Percentiles rank a stretch among this genome's conserved stretches.
phyloP scores from a whole-genome alignment of 2,888 invertebrate species.

The Drosophila kanekoi region DNA sequence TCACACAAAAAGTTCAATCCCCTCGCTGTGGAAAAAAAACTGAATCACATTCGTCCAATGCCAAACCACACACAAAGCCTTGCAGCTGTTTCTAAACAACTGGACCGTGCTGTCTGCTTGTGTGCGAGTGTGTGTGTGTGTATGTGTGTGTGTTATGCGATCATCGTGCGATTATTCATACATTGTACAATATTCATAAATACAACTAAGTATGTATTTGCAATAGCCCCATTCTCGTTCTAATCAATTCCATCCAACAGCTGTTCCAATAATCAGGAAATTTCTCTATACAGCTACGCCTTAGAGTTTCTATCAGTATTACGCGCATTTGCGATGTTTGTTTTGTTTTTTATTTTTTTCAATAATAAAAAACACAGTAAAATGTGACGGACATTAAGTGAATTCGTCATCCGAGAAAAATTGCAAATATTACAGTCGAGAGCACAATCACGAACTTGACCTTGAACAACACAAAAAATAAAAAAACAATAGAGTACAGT shows the following conservation, averaged over 20 bases:
- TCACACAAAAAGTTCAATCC: conserved; percentile 30
- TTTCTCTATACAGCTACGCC: too few relatives aligned
- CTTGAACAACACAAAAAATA: too few relatives aligned
- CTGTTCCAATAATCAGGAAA: conserved; percentile 3
- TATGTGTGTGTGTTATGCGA: conserved; percentile 21
- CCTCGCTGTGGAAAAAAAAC: conserved; percentile 10
- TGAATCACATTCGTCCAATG: conserved; percentile 13
- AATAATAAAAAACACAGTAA: too few relatives aligned
- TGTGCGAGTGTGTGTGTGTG: neutral
- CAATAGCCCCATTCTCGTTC: neutral
- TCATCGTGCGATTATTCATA: conserved; percentile 28
- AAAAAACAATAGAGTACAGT: too few relatives aligned
- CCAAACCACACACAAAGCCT: neutral
- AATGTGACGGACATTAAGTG: too few relatives aligned
- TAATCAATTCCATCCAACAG: conserved; percentile 10
- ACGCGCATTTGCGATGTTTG: too few relatives aligned
- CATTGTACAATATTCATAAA: neutral
- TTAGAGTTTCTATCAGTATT: too few relatives aligned
- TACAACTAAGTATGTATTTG: neutral
- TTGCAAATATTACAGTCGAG: too few relatives aligned
- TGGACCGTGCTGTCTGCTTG: conserved; percentile 13
- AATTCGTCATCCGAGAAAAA: too few relatives aligned
- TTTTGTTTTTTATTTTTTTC: too few relatives aligned
- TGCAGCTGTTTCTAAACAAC: conserved; percentile 17
- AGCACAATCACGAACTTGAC: too few relatives aligned